Base-by-base conservation (phyloP, 1,140 invertebrate species). In the Drosophila aff. region DNA sequence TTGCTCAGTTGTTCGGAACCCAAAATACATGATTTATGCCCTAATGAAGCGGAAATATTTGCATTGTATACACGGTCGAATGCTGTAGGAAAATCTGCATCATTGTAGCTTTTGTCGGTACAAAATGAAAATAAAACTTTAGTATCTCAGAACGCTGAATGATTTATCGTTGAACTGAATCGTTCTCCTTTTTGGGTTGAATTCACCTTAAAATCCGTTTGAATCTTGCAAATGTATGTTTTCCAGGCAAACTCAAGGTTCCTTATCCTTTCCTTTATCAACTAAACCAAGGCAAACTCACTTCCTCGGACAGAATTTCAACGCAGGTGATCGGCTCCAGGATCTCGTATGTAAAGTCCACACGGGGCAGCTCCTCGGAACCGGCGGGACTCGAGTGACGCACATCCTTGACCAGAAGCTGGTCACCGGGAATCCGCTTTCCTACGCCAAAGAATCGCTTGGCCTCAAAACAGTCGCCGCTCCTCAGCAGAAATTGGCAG, bases 341-440 rank as follows among this genome's bases (percentile, higher is more conserved):
- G 18, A 92, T 69, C 18, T 82, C 81, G 53, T 92, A 92, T 7
- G 74, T 86, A 46, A 92, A 92, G 23, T 46, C 33, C 50, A 92
- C 81, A 13, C 55, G 72, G 9, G 84, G 76, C 28, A 76, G 58
- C 13, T 92, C 71, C n/a, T 44, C 72, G 23, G 33, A 38, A 9
- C 63, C 46, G 28, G 68, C 76, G 3, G 77, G 79, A 60, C 82
- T 84, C 11, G 87, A 79, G 50, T 82, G 74, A 10, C 62, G 77
- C 44, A 86, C 65, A 79, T 92, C 91, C 81, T 90, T 91, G 15
- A 92, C 43, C 47, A 92, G 57, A 57, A 92, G 65, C 41, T 86
- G 76, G 78, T 92, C 91, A 1, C 82, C 82, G 2, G 52, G 23
- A 4, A 81, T 59, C 23, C 91, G 78, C 2, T 60, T 10, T 4